Base-by-base conservation (phyloP, 2,888 invertebrate genomes). In the Choristoneura rosaceana region DNA sequence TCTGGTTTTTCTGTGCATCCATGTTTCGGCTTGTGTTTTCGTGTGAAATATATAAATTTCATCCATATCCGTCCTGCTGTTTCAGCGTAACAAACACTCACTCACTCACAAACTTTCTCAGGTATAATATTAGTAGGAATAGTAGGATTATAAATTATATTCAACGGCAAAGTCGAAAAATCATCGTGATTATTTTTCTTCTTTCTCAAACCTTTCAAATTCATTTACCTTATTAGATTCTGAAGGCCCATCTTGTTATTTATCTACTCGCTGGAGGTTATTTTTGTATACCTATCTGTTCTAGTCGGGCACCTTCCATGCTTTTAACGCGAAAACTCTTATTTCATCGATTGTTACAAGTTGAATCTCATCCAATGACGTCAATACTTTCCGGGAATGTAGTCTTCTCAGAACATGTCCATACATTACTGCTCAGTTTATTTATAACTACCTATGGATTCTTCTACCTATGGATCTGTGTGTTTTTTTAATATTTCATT, bases 361-460 rank as follows among this genome's bases (percentile, higher is more conserved):
- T 82, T 75, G 81, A 84, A 83, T 84, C 78, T 80, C 80, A 83
- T 80, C 78, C 75, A 77, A 80, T 92, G 90, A 90, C 92, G 91
- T 92, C 90, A 90, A 84, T 84, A 77, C 74, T 75, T 76, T 81
- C 80, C 80, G 81, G 88, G 89, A 86, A 78, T 76, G 80, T 87
- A 50, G 52, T 68, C 41, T 71, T 68, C 58, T 63, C 47, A 59
- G 59, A 61, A 34, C 15, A n/a, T 43, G 38, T 43, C 61, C 59
- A 45, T 69, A 58, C 59, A 65, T 65, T 70, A 70, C 50, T 65
- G n/a, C 25, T 50, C 58, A n/a, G 41, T 70, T 60, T 70, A 63
- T 70, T 70, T 70, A 64, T 45, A 70, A 58, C 63, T 38, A 17
- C 10, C 12, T 43, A 58, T 14, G n/a, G n/a, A n/a, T n/a, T n/a